Conservation (phyloP, 2,797 vertebrate genomes). For the Yasuhikotakia modesta region DNA sequence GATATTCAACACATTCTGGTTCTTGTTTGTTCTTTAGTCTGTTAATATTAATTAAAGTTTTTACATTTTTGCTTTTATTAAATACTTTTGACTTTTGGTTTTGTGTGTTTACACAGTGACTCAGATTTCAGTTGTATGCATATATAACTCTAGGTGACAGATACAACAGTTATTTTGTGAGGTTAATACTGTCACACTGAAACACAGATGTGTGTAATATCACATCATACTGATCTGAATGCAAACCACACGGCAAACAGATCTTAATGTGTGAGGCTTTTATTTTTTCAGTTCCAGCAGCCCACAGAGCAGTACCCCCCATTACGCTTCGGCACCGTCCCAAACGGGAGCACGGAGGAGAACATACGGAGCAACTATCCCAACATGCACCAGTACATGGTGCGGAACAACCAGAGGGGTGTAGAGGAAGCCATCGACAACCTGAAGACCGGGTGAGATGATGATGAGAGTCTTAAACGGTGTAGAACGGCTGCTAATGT, state of each 20-base stretch:
- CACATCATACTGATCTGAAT: background rate
- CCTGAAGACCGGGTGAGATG: conserved; percentile 91
- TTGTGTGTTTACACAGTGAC: too few species aligned
- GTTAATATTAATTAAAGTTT: too few species aligned
- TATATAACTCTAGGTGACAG: too few species aligned
- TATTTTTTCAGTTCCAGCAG: conserved; percentile 82
- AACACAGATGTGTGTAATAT: too few species aligned
- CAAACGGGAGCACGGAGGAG: conserved; percentile 92
- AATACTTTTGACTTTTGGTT: too few species aligned
- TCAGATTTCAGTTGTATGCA: too few species aligned
- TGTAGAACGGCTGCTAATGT: background rate
- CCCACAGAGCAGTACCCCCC: conserved; percentile 91
- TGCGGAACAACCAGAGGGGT: conserved; percentile 89
- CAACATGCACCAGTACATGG: conserved; percentile 93
- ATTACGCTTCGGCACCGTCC: conserved; percentile 89
- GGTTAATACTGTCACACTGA: too few species aligned
- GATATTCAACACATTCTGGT: too few species aligned
- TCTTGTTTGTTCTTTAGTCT: too few species aligned
- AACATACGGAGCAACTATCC: conserved; percentile 94
- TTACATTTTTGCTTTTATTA: too few species aligned
- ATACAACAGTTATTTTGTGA: too few species aligned
- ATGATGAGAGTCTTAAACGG: too few species aligned
- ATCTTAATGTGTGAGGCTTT: background rate
- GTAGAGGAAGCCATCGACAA: conserved; percentile 93
- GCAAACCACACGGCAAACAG: background rate